A percentile compares a stretch with the other conserved stretches of the same genome.
These are phyloP conservation scores for Aurelia coerulea DNA, from an alignment of 30 jellyfish, hydroid and myxozoan genomes.

Conservation along the genomic window DNA sequence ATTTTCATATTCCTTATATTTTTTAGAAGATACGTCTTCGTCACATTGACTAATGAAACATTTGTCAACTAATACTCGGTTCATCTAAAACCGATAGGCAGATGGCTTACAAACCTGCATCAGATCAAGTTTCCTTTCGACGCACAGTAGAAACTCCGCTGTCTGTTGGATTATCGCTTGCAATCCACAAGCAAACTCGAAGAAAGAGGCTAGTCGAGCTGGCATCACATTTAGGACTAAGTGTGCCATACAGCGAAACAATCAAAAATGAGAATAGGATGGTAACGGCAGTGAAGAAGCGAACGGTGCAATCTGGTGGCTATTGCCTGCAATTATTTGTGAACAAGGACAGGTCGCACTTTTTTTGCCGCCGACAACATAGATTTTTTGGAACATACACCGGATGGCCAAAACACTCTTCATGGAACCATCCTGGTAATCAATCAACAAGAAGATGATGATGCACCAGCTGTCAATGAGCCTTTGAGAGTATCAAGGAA, in stretches of 20 bases:
- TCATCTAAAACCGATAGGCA: slow-evolving; percentile 29
- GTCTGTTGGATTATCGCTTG: slow-evolving; percentile 12
- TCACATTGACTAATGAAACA: no score
- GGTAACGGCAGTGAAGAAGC: slow-evolving; percentile 18
- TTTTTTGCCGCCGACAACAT: slow-evolving; percentile 36
- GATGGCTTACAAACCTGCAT: slow-evolving; percentile 23
- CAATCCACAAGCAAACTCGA: no score
- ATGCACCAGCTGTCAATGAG: slow-evolving; percentile 18
- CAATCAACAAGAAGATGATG: slow-evolving; percentile 31
- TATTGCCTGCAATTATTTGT: slow-evolving; percentile 16
- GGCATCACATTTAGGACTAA: no score
- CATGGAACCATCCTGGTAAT: slow-evolving; percentile 42
- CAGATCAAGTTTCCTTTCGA: slow-evolving; percentile 13
- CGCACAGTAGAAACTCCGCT: slow-evolving; percentile 16
- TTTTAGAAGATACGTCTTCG: no score
- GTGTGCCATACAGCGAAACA: no score
- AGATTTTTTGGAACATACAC: slow-evolving; percentile 21
- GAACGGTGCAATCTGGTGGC: slow-evolving; percentile 39
- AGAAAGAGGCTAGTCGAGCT: no score
- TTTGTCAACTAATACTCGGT: slow-evolving; percentile 19
- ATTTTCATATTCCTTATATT: no score
- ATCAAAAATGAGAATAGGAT: neutral
- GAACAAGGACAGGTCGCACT: slow-evolving; percentile 14
- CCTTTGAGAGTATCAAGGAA: slow-evolving; percentile 2
- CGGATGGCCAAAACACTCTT: slow-evolving; percentile 30